Evolutionary conservation across 2,888 invertebrate genomes (phyloP), one percentile per base, ranked within the genome.

Genomic region (Dendrolimus pini): DNA sequence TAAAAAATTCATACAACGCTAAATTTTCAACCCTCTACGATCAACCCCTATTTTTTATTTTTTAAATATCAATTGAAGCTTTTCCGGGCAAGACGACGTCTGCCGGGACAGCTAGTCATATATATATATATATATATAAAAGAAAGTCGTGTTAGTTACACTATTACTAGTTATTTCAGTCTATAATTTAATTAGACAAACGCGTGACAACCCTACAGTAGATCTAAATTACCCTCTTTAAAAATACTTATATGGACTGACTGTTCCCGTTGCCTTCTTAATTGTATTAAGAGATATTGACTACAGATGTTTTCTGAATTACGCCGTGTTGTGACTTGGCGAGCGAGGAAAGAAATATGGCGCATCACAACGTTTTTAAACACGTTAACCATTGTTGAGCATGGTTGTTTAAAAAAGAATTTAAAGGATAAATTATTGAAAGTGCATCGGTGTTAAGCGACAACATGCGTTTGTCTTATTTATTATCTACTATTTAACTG

Each of bases 301-400:
- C 80, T 88, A 82, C 90, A 90, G 86, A 90, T 90, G 90, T 86
- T 85, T 66, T 74, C 74, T 85, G 80, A 88, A 77, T 85, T 85
- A 85, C 82, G 77, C 73, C 72, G 66, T 79, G 79, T 80, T 80
- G 75, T 80, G 81, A 78, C 75, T 72, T 68, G 62, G 64, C 60
- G 63, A 75, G 75, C 75, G 85, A 69, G 69, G 85, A 86, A 71
- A 81, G 89, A 89, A 82, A 82, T 89, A 88, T 77, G 86, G 82
- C 77, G 77, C 75, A 71, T 77, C 80, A 83, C 80, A 78, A 81
- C 66, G 69, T 69, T 67, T 71, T 76, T 75, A 72, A 77, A 70
- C 74, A 70, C 72, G 69, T 71, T 74, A 59, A 68, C 75, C 74
- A 80, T 82, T 78, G 80, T 78, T 71, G 67, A 64, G 70, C 67